Evolutionary conservation across 1,140 invertebrate species (phyloP), one percentile per base, ranked within the genome.

Genomic region (Ostrea edulis): DNA sequence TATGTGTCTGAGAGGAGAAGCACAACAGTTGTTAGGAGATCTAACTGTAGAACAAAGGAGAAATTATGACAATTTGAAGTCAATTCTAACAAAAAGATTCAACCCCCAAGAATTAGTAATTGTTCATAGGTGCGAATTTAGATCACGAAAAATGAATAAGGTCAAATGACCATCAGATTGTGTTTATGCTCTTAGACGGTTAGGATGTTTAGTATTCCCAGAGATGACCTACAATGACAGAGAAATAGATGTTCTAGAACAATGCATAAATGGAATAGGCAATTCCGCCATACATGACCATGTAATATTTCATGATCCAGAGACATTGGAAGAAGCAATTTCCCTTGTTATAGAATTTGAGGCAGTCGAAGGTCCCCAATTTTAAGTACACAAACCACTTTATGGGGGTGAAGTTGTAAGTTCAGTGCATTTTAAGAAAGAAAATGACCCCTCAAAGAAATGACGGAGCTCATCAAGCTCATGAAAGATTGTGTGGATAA

Each of bases 171-270:
- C n/a, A n/a, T n/a, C n/a, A n/a, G n/a, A n/a, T n/a, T n/a, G n/a
- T n/a, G n/a, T n/a, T n/a, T n/a, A n/a, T n/a, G n/a, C n/a, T n/a
- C n/a, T n/a, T n/a, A n/a, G n/a, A n/a, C n/a, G n/a, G n/a, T n/a
- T n/a, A n/a, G n/a, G n/a, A n/a, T n/a, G n/a, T n/a, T n/a, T n/a
- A n/a, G n/a, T n/a, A n/a, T n/a, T n/a, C n/a, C n/a, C n/a, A n/a
- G n/a, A n/a, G n/a, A n/a, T n/a, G n/a, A n/a, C n/a, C n/a, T n/a
- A n/a, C n/a, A n/a, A n/a, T n/a, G n/a, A n/a, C n/a, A n/a, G n/a
- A n/a, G n/a, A n/a, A n/a, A n/a, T n/a, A n/a, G 8, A 83, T 51
- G 82, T 88, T 3, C 22, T 90, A n/a, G 87, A 90, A 77, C 89
- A 89, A 22, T 89, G 81, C 81, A 84, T 88, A 12, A 88, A 55